Conservation (phyloP, 2,888 invertebrate species). For the Polyploca ridens region DNA sequence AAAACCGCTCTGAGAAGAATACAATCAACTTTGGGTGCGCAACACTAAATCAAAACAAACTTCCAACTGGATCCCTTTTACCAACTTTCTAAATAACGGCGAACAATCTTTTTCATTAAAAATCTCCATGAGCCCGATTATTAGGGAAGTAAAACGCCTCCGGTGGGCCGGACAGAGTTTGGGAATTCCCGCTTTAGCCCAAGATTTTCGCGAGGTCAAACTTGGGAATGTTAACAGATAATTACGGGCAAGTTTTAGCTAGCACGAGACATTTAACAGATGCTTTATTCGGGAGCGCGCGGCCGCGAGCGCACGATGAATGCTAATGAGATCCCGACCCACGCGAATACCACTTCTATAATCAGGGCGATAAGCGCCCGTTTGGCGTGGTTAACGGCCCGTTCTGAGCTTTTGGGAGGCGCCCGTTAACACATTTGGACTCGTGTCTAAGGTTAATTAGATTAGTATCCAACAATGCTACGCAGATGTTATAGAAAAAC, state of each 20-base stretch:
- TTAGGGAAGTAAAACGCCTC: constrained; percentile 81
- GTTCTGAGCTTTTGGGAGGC: constrained; percentile 62
- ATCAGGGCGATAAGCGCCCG: constrained; percentile 47
- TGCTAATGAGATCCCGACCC: constrained; percentile 72
- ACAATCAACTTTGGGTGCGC: constrained; percentile 68
- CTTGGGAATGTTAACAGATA: constrained; percentile 84
- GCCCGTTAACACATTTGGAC: constrained; percentile 82
- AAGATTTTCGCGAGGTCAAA: constrained; percentile 82
- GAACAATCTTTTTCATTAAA: constrained; percentile 84
- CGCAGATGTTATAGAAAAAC: constrained; percentile 65
- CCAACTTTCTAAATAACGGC: constrained; percentile 82
- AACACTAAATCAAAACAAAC: constrained; percentile 83
- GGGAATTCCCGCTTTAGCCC: constrained; percentile 64
- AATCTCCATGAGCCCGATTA: constrained; percentile 81
- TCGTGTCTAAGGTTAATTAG: constrained; percentile 83
- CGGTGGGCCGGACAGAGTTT: constrained; percentile 68
- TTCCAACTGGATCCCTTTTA: constrained; percentile 77
- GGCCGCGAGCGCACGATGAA: constrained; percentile 81
- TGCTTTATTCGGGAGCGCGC: constrained; percentile 81
- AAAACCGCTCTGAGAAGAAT: constrained; percentile 74
- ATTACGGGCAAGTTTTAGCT: constrained; percentile 82
- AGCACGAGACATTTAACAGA: constrained; percentile 84
- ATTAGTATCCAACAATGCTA: constrained; percentile 76
- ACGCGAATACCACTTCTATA: constrained; percentile 61
- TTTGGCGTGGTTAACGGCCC: constrained; percentile 45